phyloP scores from a whole-genome alignment of 2,888 invertebrate genomes.

The Branchellion lobata region DNA sequence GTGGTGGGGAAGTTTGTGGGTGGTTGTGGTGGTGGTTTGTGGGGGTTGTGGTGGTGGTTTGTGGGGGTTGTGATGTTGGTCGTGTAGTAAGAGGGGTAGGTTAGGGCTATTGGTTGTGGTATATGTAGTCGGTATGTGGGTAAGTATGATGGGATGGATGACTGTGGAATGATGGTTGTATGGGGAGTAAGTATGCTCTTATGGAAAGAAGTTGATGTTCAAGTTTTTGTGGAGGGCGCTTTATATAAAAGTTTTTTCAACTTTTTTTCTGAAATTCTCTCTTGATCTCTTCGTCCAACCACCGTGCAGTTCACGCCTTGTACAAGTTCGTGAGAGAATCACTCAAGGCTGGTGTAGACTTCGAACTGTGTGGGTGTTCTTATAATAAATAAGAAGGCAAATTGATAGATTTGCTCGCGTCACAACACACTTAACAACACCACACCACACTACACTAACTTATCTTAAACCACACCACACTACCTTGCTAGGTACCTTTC shows the following conservation, averaged over 20 bases:
- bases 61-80: neutral
- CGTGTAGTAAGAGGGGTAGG: neutral
- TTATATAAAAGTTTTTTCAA: too few species aligned
- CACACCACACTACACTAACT: too few species aligned
- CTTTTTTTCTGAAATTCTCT: too few species aligned
- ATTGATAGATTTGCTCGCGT: too few species aligned
- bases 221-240: too few species aligned
- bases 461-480: too few species aligned
- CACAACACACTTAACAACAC: too few species aligned
- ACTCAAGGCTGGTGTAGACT: conserved; percentile 71
- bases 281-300: too few species aligned
- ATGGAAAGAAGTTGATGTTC: too few species aligned
- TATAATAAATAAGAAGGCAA: too few species aligned
- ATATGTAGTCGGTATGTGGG: too few species aligned
- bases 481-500: too few species aligned
- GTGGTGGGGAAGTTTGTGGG: neutral
- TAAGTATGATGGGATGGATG: neutral
- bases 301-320: conserved; percentile 67
- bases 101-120: conserved; percentile 7
- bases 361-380: conserved; percentile 81
- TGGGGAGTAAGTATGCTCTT: neutral
- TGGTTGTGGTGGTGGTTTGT: neutral
- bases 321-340: conserved; percentile 74
- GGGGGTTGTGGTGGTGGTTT: neutral
- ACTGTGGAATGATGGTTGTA: neutral